Conservation (phyloP, 30 jellyfish, hydroid and myxozoan species). For the Mastigias papua region DNA sequence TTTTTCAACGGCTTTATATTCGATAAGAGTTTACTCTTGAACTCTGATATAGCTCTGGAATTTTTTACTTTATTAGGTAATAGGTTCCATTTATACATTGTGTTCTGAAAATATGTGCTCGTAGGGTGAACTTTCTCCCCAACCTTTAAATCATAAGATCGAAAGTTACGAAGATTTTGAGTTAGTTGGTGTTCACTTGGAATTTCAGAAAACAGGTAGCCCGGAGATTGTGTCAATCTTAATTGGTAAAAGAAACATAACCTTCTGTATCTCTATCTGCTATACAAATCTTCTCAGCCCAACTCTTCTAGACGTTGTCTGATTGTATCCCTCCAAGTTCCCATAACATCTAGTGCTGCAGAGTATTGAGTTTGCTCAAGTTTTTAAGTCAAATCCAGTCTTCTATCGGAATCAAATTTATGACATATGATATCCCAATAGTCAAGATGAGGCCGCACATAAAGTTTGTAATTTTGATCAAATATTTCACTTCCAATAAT, state of each 20-base stretch:
- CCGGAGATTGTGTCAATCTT: constrained; percentile 5
- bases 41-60: too few relatives aligned
- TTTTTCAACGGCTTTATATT: too few relatives aligned
- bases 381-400: background rate
- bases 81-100: too few relatives aligned
- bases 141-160: too few relatives aligned
- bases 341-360: background rate
- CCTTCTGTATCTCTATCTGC: constrained; percentile 30
- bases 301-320: constrained; percentile 21
- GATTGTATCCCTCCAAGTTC: constrained; percentile 5
- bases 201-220: background rate
- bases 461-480: background rate
- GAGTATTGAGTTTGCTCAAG: background rate
- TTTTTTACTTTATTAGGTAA: too few relatives aligned
- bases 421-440: constrained; percentile 25
- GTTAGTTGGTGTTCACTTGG: constrained; percentile 20
- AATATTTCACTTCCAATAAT: background rate
- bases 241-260: background rate
- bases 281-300: constrained; percentile 26
- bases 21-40: too few relatives aligned
- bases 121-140: too few relatives aligned
- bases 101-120: too few relatives aligned
- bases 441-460: constrained; percentile 8
- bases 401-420: constrained; percentile 4
- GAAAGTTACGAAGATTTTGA: too few relatives aligned